Conservation (phyloP, 2,888 invertebrate genomes). For the Polymixis flavicincta region DNA sequence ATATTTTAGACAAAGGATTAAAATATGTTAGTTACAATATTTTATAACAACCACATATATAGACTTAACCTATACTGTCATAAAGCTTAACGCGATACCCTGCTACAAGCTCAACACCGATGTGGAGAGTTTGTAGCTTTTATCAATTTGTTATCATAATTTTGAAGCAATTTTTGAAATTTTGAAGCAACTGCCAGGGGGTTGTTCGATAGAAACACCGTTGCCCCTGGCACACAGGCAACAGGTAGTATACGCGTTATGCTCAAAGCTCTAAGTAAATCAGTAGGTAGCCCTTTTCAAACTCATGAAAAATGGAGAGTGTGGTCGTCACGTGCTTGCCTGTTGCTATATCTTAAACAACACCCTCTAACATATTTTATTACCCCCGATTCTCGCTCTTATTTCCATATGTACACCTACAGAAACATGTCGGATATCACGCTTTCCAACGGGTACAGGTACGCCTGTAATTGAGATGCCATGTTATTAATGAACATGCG, state of each 20-base stretch:
- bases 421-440: constrained; percentile 39
- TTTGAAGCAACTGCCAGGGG: no score
- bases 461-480: constrained; percentile 69
- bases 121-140: no score
- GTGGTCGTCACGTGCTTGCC: constrained; percentile 67
- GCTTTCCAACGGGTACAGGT: constrained; percentile 55
- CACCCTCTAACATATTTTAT: constrained; percentile 84
- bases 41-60: no score
- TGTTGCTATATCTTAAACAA: constrained; percentile 78
- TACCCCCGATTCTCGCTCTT: constrained; percentile 61
- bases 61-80: background rate
- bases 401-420: constrained; percentile 27
- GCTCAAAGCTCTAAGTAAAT: background rate
- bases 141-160: no score
- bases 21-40: background rate
- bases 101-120: background rate
- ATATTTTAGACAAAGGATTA: background rate
- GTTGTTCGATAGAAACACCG: no score
- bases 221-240: no score
- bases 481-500: constrained; percentile 70
- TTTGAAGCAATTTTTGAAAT: no score
- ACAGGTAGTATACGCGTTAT: background rate
- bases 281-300: no score
- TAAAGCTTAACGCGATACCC: background rate
- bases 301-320: background rate